Conservation (phyloP, 2,888 invertebrate genomes). For the Mechanitis mazaeus region DNA sequence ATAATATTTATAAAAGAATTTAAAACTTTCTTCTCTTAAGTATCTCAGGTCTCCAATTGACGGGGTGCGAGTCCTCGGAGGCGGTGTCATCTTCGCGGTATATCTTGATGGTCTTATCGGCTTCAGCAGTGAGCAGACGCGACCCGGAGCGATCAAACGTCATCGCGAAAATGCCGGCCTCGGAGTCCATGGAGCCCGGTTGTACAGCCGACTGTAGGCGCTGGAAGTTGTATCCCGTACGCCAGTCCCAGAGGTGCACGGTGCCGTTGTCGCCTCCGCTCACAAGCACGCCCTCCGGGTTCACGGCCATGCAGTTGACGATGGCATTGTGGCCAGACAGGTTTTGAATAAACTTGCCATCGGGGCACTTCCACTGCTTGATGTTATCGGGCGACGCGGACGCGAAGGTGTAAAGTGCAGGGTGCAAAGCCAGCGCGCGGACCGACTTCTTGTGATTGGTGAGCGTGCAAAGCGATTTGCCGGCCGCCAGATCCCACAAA, state of each 20-base stretch:
- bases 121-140: conserved; percentile 96
- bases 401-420: conserved; percentile 93
- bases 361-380: conserved; percentile 99
- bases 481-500: conserved; percentile 98
- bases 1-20: conserved; percentile 33
- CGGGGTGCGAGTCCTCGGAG: conserved; percentile 96
- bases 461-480: conserved; percentile 93
- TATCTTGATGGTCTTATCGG: conserved; percentile 99
- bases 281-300: conserved; percentile 95
- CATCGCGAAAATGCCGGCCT: conserved; percentile 98
- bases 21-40: conserved; percentile 93
- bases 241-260: conserved; percentile 98
- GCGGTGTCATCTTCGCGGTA: conserved; percentile 98
- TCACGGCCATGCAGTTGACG: conserved; percentile 96
- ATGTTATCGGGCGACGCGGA: conserved; percentile 99
- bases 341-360: conserved; percentile 99
- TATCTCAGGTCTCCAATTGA: conserved; percentile 98
- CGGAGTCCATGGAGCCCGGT: conserved; percentile 99
- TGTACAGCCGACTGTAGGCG: conserved; percentile 94
- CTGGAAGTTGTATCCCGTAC: conserved; percentile 99
- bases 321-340: conserved; percentile 98
- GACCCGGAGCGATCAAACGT: conserved; percentile 96
- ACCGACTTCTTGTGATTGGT: conserved; percentile 99
- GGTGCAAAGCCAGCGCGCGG: conserved; percentile 85
- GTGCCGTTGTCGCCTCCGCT: conserved; percentile 99